phyloP scores from a whole-genome alignment of 2,888 invertebrate species.

The Myopa testacea region DNA sequence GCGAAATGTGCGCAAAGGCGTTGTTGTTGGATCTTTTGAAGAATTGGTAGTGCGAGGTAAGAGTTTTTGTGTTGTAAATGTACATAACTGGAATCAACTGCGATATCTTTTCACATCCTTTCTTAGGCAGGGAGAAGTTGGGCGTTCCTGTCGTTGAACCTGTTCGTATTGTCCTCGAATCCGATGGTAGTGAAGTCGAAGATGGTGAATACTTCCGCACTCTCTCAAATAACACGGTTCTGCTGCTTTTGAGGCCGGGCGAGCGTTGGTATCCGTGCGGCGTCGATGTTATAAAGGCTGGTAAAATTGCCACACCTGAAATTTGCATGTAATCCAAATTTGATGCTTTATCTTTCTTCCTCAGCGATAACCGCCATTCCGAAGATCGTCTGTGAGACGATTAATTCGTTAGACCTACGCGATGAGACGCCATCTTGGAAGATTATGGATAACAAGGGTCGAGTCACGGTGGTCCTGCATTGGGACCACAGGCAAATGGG shows the following conservation, averaged over 20 bases:
- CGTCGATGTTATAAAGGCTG: constrained; percentile 94
- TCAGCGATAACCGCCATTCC: constrained; percentile 94
- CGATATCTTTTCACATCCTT: not conserved
- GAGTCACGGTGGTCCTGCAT: constrained; percentile 95
- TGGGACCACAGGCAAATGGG: constrained; percentile 91
- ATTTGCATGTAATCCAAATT: not conserved
- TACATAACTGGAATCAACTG: not conserved
- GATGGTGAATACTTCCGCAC: constrained; percentile 97
- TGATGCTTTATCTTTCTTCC: constrained; percentile 31
- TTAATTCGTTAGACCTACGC: constrained; percentile 93
- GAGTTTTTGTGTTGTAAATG: constrained; percentile 51
- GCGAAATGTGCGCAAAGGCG: constrained; percentile 91
- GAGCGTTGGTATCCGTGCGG: constrained; percentile 95
- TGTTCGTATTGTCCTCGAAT: constrained; percentile 91
- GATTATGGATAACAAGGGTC: constrained; percentile 98
- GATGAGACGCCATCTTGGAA: constrained; percentile 98
- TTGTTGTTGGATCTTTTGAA: constrained; percentile 92
- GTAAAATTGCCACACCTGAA: constrained; percentile 70
- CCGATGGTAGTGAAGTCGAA: constrained; percentile 96
- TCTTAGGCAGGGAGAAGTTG: constrained; percentile 87
- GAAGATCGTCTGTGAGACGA: constrained; percentile 96
- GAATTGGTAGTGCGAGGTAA: constrained; percentile 85
- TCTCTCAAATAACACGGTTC: constrained; percentile 89
- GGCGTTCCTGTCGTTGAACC: constrained; percentile 88
- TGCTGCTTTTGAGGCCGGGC: constrained; percentile 87